Evolutionary conservation across 2,888 invertebrate genomes (phyloP).

Genomic region (Therioaphis trifolii): DNA sequence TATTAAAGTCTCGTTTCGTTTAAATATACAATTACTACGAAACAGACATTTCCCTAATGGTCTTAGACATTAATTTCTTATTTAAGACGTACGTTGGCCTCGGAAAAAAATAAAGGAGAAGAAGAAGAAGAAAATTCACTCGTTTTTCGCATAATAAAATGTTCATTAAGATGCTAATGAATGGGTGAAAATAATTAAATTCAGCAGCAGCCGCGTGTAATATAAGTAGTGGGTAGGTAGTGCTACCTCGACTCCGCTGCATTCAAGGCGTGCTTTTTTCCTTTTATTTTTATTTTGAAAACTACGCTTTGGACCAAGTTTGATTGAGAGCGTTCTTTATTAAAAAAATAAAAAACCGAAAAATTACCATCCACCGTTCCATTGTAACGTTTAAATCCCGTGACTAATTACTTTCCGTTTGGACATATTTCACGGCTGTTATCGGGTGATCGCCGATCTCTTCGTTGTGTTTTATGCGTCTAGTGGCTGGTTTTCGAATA

Average conservation of each 20-base stretch:
- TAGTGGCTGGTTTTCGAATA: no score
- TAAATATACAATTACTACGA: constrained; percentile 42
- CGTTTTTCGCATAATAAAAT: constrained; percentile 50
- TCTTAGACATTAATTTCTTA: constrained; percentile 45
- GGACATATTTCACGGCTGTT: background rate
- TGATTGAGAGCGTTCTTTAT: background rate
- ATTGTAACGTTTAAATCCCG: background rate
- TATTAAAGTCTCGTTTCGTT: constrained; percentile 21
- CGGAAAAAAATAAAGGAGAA: background rate
- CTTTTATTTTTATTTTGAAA: background rate
- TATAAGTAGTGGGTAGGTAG: background rate
- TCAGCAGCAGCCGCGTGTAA: constrained; percentile 5
- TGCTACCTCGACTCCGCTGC: background rate
- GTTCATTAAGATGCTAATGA: constrained; percentile 59
- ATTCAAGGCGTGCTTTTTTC: background rate
- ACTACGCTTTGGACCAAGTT: constrained; percentile 3
- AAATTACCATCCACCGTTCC: background rate
- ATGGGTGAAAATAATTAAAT: constrained; percentile 51
- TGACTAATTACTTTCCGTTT: background rate
- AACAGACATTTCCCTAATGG: constrained; percentile 39
- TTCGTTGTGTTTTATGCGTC: no score
- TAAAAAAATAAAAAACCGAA: background rate
- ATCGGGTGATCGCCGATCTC: no score
- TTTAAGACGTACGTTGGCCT: constrained; percentile 3
- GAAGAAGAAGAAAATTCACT: constrained; percentile 9